A percentile compares a stretch with the other conserved stretches of the same genome.
Conservation (phyloP, 2,113 vertebrate species). For the Pedionomus torquatus region DNA sequence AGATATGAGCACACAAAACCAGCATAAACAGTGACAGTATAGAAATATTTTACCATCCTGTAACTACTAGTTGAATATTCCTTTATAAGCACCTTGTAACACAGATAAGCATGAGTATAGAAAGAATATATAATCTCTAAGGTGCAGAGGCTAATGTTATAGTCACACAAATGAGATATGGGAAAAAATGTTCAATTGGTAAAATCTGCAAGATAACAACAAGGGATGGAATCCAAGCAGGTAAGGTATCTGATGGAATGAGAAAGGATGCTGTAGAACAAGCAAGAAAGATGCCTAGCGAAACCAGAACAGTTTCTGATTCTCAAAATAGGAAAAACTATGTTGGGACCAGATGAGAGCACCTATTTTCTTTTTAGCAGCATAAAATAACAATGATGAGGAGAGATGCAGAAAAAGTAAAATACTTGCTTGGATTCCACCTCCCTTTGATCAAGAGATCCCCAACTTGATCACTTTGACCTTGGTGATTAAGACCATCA, state of each 20-base stretch:
- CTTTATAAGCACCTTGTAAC: too few species aligned
- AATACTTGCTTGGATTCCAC: not conserved
- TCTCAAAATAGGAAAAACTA: not conserved
- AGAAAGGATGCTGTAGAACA: not conserved
- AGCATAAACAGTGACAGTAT: too few species aligned
- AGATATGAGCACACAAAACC: too few species aligned
- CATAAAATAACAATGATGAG: not conserved
- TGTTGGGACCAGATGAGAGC: not conserved
- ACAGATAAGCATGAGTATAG: not conserved
- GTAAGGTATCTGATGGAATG: not conserved
- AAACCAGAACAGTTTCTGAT: not conserved
- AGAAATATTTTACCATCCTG: too few species aligned
- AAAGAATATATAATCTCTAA: not conserved
- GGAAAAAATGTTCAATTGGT: not conserved
- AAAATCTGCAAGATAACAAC: not conserved
- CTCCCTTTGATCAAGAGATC: not conserved
- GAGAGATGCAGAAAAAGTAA: not conserved
- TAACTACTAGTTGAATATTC: too few species aligned
- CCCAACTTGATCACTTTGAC: not conserved
- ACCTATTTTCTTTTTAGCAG: not conserved
- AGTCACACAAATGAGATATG: not conserved
- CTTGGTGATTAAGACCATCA: fast-evolving
- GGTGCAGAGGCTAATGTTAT: not conserved
- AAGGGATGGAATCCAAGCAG: not conserved
- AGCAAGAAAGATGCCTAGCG: not conserved